phyloP scores from a whole-genome alignment of 2,888 invertebrate species.

The Terebella lapidaria region DNA sequence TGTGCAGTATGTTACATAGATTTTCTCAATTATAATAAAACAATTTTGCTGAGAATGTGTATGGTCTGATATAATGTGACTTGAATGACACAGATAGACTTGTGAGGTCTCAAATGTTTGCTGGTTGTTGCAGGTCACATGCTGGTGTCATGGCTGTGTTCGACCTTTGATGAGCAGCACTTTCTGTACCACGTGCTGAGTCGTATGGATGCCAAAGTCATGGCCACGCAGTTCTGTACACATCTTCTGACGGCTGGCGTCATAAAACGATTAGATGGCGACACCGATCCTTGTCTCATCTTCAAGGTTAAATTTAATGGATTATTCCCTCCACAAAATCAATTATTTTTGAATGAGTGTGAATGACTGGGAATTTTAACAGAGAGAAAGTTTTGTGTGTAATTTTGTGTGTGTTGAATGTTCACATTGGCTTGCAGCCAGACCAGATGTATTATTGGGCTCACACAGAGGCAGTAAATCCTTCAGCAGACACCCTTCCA shows the following conservation, averaged over 20 bases:
- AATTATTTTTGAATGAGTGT: conserved; percentile 2
- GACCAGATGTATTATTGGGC: conserved; percentile 89
- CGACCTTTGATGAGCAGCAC: conserved; percentile 69
- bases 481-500: conserved; percentile 64
- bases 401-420: too few species aligned
- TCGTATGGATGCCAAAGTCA: conserved; percentile 63
- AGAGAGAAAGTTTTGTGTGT: too few species aligned
- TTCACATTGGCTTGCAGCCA: too few species aligned
- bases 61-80: neutral
- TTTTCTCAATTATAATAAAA: neutral
- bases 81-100: neutral
- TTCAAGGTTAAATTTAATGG: conserved; percentile 64
- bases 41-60: neutral
- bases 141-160: conserved; percentile 83
- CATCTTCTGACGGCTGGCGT: conserved; percentile 83
- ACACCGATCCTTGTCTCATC: neutral
- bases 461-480: conserved; percentile 67
- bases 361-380: conserved; percentile 6
- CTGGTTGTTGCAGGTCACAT: conserved; percentile 71
- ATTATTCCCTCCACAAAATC: too few species aligned
- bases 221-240: conserved; percentile 80
- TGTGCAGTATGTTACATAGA: neutral
- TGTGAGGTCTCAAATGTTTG: neutral
- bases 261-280: conserved; percentile 49
- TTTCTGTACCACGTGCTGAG: conserved; percentile 63